Conservation (phyloP, 2,797 vertebrate species). For the Girardinus metallicus region DNA sequence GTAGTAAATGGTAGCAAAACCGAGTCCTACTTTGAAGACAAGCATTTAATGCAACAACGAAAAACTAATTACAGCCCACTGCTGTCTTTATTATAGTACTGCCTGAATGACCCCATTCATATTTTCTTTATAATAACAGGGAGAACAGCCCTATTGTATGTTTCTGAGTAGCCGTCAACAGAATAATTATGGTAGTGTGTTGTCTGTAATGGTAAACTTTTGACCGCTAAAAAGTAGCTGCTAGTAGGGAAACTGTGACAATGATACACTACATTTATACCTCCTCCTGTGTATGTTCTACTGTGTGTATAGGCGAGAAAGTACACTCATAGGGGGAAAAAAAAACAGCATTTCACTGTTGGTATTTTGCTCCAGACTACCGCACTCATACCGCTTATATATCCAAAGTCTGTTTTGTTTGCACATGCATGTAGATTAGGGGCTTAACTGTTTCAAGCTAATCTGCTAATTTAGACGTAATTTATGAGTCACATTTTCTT, state of each 20-base stretch:
- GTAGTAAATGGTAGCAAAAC: constrained; percentile 58
- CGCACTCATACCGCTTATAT: constrained; percentile 50
- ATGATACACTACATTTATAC: constrained; percentile 35
- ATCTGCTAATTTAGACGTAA: background rate
- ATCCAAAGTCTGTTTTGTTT: constrained; percentile 38
- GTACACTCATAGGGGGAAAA: constrained; percentile 13
- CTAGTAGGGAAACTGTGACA: constrained; percentile 30
- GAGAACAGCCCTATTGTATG: constrained; percentile 23
- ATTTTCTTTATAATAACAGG: constrained; percentile 30
- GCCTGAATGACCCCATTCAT: constrained; percentile 26
- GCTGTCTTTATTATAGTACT: constrained; percentile 12
- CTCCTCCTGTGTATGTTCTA: constrained; percentile 29
- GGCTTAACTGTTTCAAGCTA: constrained; percentile 14
- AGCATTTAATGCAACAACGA: constrained; percentile 36
- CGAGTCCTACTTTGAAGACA: constrained; percentile 45
- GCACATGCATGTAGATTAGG: constrained; percentile 53
- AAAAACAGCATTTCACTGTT: constrained; percentile 40
- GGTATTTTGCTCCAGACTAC: constrained; percentile 48
- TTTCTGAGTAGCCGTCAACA: constrained; percentile 28
- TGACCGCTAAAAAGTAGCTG: constrained; percentile 35
- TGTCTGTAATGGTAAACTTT: constrained; percentile 45
- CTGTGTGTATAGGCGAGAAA: background rate
- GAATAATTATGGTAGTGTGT: constrained; percentile 47
- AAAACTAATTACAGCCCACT: constrained; percentile 49
- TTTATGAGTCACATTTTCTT: background rate